phyloP scores from a whole-genome alignment of 2,113 vertebrate species.

The Trichomycterus rosablanca region DNA sequence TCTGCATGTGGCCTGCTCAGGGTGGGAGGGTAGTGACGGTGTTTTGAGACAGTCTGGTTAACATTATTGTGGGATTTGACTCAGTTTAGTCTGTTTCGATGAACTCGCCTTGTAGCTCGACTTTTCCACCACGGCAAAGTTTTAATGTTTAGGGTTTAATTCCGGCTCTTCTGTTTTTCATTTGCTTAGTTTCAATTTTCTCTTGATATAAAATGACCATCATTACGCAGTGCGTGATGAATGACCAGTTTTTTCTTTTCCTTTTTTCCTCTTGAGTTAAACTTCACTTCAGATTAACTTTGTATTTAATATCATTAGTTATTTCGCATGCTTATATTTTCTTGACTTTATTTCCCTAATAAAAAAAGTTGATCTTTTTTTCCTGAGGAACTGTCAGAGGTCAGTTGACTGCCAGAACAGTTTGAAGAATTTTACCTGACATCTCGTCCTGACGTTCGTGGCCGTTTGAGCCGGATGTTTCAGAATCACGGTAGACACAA shows the following conservation, averaged over 20 bases:
- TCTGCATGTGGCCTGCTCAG: no score
- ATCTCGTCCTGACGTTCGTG: no score
- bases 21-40: no score
- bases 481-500: constrained; percentile 44
- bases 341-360: background rate
- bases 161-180: no score
- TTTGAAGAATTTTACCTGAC: constrained; percentile 3
- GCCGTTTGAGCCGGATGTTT: constrained; percentile 31
- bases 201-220: no score
- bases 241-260: constrained; percentile 83
- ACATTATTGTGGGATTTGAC: no score
- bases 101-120: no score
- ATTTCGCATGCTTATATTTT: constrained; percentile 43
- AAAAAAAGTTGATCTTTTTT: constrained; percentile 54
- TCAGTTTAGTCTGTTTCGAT: no score
- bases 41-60: no score
- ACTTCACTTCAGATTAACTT: constrained; percentile 9
- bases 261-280: constrained; percentile 9
- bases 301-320: constrained; percentile 36
- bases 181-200: no score
- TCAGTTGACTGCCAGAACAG: constrained; percentile 58
- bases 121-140: no score
- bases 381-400: constrained; percentile 41
- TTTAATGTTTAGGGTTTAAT: no score
- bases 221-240: constrained; percentile 99